Conservation (phyloP, 2,888 invertebrate species). For the Steinernema hermaphroditum region DNA sequence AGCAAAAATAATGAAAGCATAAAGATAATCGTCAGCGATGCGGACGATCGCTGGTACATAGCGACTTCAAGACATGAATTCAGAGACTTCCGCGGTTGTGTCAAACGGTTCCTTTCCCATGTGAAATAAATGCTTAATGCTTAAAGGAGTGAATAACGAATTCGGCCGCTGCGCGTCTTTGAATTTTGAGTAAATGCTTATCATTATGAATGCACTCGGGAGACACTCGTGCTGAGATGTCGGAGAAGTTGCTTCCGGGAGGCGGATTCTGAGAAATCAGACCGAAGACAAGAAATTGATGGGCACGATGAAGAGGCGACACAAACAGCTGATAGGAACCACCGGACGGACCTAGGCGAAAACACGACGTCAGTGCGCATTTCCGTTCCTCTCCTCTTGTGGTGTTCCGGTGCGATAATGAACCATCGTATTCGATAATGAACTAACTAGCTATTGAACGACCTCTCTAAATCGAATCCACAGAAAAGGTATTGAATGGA, state of each 20-base stretch:
- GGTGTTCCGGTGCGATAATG: background rate
- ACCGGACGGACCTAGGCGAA: background rate
- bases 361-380: conserved; percentile 17
- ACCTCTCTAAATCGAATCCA: background rate
- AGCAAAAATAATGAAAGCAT: background rate
- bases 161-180: too few relatives aligned
- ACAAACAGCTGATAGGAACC: too few relatives aligned
- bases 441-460: background rate
- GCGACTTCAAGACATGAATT: background rate
- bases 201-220: too few relatives aligned
- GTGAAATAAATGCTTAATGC: too few relatives aligned
- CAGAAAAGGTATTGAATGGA: background rate
- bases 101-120: too few relatives aligned
- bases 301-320: too few relatives aligned
- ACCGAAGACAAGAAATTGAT: too few relatives aligned
- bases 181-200: too few relatives aligned
- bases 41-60: background rate
- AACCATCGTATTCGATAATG: background rate
- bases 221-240: too few relatives aligned
- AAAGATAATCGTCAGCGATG: background rate
- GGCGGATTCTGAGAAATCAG: too few relatives aligned
- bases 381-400: background rate
- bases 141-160: too few relatives aligned
- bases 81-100: background rate
- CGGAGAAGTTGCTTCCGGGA: too few relatives aligned